A percentile compares a stretch with the other conserved stretches of the same genome.
These are phyloP conservation scores for Sapayoa aenigma DNA, from an alignment of 2,113 vertebrate genomes.

Conservation along the genomic window DNA sequence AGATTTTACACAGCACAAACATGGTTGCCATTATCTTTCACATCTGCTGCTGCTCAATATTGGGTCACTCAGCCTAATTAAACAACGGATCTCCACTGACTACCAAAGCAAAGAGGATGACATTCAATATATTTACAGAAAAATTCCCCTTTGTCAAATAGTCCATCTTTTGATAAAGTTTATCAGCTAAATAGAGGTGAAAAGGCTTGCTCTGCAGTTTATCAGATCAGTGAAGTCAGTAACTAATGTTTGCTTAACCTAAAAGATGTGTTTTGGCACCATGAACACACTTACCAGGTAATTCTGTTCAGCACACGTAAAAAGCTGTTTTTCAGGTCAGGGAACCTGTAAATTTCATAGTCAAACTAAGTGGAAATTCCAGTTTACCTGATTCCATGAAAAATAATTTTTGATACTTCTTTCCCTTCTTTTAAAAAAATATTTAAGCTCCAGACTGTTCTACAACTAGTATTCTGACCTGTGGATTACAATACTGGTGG, in stretches of 20 bases:
- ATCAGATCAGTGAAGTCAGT: constrained; percentile 25
- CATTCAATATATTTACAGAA: constrained; percentile 68
- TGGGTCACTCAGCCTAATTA: constrained; percentile 48
- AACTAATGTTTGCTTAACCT: constrained; percentile 73
- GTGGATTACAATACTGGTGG: neutral
- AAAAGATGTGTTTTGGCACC: constrained; percentile 67
- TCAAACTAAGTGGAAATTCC: constrained; percentile 31
- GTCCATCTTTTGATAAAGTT: constrained; percentile 48
- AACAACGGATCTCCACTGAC: constrained; percentile 20
- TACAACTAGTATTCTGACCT: neutral
- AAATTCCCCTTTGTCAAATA: constrained; percentile 52
- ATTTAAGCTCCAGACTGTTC: neutral
- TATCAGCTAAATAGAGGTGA: constrained; percentile 64
- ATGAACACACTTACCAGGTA: constrained; percentile 46
- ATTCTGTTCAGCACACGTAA: constrained; percentile 18
- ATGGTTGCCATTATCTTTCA: neutral
- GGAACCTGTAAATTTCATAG: constrained; percentile 25
- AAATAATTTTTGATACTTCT: neutral
- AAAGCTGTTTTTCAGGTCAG: constrained; percentile 49
- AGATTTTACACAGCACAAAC: neutral
- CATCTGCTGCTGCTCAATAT: constrained; percentile 45
- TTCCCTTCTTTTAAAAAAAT: neutral
- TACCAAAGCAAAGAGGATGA: constrained; percentile 54
- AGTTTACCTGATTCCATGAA: neutral
- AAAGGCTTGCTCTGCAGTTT: constrained; percentile 73